A percentile compares a stretch with the other conserved stretches of the same genome.
phyloP scores from a whole-genome alignment of 1,140 invertebrate species.

The Centruroides sculpturatus region DNA sequence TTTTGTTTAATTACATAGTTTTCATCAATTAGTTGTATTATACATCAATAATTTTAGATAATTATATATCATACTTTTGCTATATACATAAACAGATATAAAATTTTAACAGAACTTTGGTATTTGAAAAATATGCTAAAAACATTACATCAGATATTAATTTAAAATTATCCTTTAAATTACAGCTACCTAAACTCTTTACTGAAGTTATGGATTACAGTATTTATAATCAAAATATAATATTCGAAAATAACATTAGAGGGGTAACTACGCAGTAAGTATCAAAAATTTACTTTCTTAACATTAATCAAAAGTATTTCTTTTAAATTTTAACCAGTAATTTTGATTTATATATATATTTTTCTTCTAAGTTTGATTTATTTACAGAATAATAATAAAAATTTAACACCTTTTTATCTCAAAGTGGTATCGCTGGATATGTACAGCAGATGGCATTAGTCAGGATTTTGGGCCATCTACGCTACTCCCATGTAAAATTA shows the following conservation, averaged over 20 bases:
- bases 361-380: neutral
- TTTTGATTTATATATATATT: neutral
- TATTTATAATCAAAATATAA: conserved; percentile 51
- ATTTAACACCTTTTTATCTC: conserved; percentile 23
- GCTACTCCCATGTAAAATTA: conserved; percentile 70
- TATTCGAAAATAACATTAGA: conserved; percentile 69
- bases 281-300: neutral
- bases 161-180: too few relatives aligned
- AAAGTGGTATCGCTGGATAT: conserved; percentile 59
- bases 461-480: conserved; percentile 59
- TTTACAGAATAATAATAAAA: neutral
- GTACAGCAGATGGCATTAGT: conserved; percentile 57
- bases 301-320: neutral
- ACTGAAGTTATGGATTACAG: conserved; percentile 51
- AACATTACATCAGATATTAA: too few relatives aligned
- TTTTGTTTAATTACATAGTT: too few relatives aligned
- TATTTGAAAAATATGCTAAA: too few relatives aligned
- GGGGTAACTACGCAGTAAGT: conserved; percentile 54
- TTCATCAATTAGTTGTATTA: too few relatives aligned
- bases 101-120: too few relatives aligned
- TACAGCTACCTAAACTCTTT: conserved; percentile 55
- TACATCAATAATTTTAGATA: too few relatives aligned
- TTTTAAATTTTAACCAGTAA: neutral
- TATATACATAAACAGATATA: too few relatives aligned
- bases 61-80: too few relatives aligned